Evolutionary conservation across 2,113 vertebrate species (phyloP).

Genomic region (Ascaphus truei): DNA sequence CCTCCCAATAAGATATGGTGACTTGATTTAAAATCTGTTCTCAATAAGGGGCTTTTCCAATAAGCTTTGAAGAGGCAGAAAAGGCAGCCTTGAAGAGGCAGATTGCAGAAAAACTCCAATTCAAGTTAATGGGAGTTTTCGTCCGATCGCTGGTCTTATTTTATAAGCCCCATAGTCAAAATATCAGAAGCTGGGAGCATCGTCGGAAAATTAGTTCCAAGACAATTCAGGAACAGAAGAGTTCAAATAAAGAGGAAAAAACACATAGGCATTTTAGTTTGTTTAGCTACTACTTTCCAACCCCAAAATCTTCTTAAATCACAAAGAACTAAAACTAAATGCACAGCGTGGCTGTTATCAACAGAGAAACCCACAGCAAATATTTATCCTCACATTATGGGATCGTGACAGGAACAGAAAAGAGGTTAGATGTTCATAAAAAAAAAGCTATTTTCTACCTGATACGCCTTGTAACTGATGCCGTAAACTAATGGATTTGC

Average conservation of each 20-base stretch:
- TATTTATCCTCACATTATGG: conserved; percentile 64
- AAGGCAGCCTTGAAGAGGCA: no score
- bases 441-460: conserved; percentile 72
- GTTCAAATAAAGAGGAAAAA: background rate
- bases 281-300: background rate
- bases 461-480: conserved; percentile 91
- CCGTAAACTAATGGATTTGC: conserved; percentile 94
- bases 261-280: background rate
- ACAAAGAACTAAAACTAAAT: conserved; percentile 10
- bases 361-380: conserved; percentile 54
- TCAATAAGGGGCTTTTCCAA: no score
- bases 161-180: no score
- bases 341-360: conserved; percentile 53
- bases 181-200: no score
- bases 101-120: no score
- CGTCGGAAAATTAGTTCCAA: no score
- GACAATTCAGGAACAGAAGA: no score
- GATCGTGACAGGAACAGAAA: conserved; percentile 55
- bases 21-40: no score
- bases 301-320: conserved; percentile 1
- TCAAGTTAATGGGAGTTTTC: no score
- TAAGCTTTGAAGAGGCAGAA: no score
- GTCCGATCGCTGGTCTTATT: no score
- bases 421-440: conserved; percentile 39
- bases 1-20: no score